Base-by-base conservation (phyloP, 37 sponge, comb jelly and placozoan species). In the Aphrocallistes beatrix region DNA sequence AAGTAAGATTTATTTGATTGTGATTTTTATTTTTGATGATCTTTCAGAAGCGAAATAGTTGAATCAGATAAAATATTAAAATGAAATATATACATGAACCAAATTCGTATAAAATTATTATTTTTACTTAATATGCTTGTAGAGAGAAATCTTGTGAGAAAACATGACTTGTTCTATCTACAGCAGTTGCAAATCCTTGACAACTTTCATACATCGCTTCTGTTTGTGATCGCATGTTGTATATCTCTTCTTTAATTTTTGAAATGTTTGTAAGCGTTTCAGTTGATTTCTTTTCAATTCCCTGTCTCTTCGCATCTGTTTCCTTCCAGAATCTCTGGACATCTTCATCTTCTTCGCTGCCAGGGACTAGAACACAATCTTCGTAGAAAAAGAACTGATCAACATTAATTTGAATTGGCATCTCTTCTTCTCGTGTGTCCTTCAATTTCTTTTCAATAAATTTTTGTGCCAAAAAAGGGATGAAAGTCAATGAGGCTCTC, bases 161-260 rank as follows among this genome's bases (percentile, higher is more conserved):
- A 25, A 60, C 75, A 60, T 19, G n/a, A 60, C 75, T 60, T 3
- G 75, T 60, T 13, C 75, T 60, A 28, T 60, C 75, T 19, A 60
- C 75, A 60, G 75, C 75, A 3, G 75, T 19, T 25, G n/a, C 75
- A 30, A 60, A 60, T 25, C 75, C 10, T 13, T 60, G 75, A 60
- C 75, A 60, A 21, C 32, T 32, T 13, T 60, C 75, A 60, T 60
- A 60, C 75, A 60, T 60, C 34, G 25, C 75, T 60, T 60, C 75
- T 60, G 75, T 60, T 60, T 60, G 75, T 13, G 75, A 60, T 60
- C 75, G 10, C 75, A 60, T 60, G 21, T 60, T 60, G 75, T 60
- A 60, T 25, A 60, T 60, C 34, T 60, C 75, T 60, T 60, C 75
- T 28, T 60, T 60, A 25, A 60, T 60, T 60, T 60, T 60, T 21